These are phyloP conservation scores for Eupithecia subfuscata DNA, from an alignment of 2,888 invertebrate genomes.

Conservation along the genomic window DNA sequence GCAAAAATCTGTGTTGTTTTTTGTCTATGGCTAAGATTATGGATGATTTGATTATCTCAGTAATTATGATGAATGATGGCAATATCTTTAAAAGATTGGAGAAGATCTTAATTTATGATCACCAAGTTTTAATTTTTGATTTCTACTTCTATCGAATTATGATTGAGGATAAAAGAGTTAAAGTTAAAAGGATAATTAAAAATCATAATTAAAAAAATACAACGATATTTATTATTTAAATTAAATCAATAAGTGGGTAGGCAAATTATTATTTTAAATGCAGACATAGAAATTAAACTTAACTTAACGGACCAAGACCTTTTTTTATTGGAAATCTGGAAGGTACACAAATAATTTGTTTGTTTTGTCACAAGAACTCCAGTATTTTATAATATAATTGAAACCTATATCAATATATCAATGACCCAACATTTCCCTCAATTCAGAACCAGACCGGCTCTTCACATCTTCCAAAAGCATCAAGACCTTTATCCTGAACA, in stretches of 20 bases:
- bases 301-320: neutral
- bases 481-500: conserved; percentile 36
- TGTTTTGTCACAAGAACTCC: neutral
- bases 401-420: neutral
- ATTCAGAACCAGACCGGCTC: conserved; percentile 6
- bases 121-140: neutral
- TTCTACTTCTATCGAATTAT: neutral
- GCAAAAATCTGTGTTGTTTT: neutral
- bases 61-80: conserved; percentile 11
- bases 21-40: neutral
- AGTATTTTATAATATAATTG: no score
- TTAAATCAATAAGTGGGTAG: neutral
- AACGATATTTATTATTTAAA: neutral
- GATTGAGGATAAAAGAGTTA: neutral
- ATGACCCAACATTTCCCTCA: conserved; percentile 16
- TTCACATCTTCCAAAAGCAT: conserved; percentile 37
- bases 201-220: neutral
- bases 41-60: neutral
- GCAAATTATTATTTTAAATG: neutral
- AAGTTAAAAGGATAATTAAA: neutral
- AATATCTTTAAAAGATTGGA: neutral
- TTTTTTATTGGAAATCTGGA: neutral
- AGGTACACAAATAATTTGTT: neutral
- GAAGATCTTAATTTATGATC: neutral
- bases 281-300: neutral